A percentile compares a stretch with the other conserved stretches of the same genome.
phyloP scores from a whole-genome alignment of 2,797 vertebrate genomes.

The Channallabes apus region DNA sequence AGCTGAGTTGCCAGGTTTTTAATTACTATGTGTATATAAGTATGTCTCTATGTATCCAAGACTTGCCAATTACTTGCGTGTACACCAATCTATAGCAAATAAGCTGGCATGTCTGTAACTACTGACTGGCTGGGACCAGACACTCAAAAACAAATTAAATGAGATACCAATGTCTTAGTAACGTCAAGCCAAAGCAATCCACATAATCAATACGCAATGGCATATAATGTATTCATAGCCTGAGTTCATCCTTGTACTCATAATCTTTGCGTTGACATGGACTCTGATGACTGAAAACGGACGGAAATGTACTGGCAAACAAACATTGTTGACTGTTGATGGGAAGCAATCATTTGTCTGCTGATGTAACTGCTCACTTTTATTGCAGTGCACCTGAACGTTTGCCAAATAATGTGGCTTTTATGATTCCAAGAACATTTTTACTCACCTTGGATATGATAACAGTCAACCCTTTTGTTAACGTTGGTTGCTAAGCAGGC shows the following conservation, averaged over 20 bases:
- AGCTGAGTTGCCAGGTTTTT: not conserved
- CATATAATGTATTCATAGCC: not conserved
- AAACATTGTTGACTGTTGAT: not conserved
- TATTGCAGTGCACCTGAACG: not conserved
- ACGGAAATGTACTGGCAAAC: not conserved
- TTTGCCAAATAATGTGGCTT: not conserved
- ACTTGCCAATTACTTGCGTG: not conserved
- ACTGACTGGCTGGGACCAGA: not conserved
- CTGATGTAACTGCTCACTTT: not conserved
- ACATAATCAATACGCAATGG: not conserved
- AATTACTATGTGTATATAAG: not conserved
- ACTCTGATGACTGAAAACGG: not conserved
- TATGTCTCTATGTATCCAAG: not conserved
- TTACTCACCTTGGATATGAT: too few species aligned
- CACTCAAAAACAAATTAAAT: not conserved
- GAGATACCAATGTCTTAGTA: not conserved
- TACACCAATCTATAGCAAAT: not conserved
- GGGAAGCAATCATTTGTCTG: not conserved
- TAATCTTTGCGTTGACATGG: not conserved
- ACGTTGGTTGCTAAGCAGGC: not conserved
- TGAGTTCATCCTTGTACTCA: not conserved
- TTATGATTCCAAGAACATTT: not conserved
- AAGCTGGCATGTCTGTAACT: not conserved
- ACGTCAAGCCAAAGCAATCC: not conserved
- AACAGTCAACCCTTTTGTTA: too few species aligned